Evolutionary conservation across 2,888 invertebrate genomes (phyloP).

Genomic region (Papilio demoleus): DNA sequence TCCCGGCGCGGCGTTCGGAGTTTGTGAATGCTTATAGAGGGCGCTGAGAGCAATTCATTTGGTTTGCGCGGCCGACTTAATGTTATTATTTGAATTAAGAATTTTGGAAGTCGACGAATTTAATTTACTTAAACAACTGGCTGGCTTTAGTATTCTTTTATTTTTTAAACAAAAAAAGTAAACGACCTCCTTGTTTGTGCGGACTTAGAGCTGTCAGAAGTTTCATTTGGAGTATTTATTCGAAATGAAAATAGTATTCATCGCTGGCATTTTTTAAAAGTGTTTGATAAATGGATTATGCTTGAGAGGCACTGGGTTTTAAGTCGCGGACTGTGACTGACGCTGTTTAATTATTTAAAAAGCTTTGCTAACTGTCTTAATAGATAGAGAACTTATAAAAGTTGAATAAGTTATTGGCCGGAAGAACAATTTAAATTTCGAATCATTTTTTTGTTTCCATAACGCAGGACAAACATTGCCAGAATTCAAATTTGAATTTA

Average conservation of each 20-base stretch:
- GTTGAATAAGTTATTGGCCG: not conserved
- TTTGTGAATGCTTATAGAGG: conserved; percentile 66
- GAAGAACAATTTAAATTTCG: not conserved
- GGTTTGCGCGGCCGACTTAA: conserved; percentile 61
- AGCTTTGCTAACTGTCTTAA: conserved; percentile 37
- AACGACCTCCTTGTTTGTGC: conserved; percentile 36
- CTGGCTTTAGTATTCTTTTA: conserved; percentile 45
- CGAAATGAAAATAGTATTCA: conserved; percentile 28
- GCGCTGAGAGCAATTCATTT: conserved; percentile 63
- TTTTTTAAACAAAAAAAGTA: conserved; percentile 24
- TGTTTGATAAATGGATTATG: conserved; percentile 37
- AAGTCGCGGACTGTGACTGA: conserved; percentile 22
- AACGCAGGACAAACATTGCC: not conserved
- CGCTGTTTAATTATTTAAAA: conserved; percentile 36
- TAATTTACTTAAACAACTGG: conserved; percentile 69
- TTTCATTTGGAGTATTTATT: conserved; percentile 33
- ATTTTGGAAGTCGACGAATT: conserved; percentile 64
- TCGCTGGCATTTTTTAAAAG: conserved; percentile 21
- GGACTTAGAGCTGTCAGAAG: conserved; percentile 34
- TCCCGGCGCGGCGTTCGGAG: conserved; percentile 51
- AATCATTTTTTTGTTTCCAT: not conserved
- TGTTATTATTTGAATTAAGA: conserved; percentile 75
- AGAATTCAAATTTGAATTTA: too few relatives aligned
- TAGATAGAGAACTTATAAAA: conserved; percentile 20
- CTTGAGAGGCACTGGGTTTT: conserved; percentile 21